Conservation (phyloP, 2,888 invertebrate species). For the Phaedon cochleariae region DNA sequence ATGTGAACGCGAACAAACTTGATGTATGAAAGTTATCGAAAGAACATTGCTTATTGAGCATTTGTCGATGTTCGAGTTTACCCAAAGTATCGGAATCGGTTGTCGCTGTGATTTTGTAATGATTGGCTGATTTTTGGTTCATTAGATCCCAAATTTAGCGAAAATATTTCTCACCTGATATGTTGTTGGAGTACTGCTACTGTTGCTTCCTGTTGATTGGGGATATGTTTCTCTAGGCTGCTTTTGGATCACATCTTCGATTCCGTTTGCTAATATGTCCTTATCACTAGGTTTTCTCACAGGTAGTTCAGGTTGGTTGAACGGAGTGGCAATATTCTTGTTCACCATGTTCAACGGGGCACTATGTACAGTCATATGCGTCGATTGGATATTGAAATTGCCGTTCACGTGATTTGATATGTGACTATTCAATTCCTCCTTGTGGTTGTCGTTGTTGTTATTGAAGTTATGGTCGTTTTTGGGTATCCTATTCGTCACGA, state of each 20-base stretch:
- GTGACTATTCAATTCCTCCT: constrained; percentile 49
- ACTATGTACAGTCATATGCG: constrained; percentile 67
- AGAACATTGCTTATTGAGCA: no score
- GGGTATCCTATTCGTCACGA: constrained; percentile 58
- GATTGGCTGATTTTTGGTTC: no score
- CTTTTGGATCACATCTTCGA: constrained; percentile 30
- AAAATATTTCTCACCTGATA: constrained; percentile 46
- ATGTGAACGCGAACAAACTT: no score
- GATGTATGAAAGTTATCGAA: no score
- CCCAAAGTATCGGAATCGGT: no score
- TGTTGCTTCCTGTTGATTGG: constrained; percentile 24
- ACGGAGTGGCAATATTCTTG: constrained; percentile 72
- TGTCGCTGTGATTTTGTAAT: no score
- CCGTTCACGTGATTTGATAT: constrained; percentile 53
- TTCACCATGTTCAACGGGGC: constrained; percentile 68
- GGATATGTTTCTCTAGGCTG: constrained; percentile 43
- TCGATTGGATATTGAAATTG: constrained; percentile 58
- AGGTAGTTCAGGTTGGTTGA: constrained; percentile 65
- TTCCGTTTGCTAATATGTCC: constrained; percentile 32
- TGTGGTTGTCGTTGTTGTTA: constrained; percentile 48
- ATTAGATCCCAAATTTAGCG: no score
- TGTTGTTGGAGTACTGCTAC: constrained; percentile 35
- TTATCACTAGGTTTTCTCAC: constrained; percentile 50
- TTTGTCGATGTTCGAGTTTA: no score
- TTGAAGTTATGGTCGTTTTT: constrained; percentile 50